phyloP scores from a whole-genome alignment of 1,140 invertebrate species.

The Armadillidium nasatum region DNA sequence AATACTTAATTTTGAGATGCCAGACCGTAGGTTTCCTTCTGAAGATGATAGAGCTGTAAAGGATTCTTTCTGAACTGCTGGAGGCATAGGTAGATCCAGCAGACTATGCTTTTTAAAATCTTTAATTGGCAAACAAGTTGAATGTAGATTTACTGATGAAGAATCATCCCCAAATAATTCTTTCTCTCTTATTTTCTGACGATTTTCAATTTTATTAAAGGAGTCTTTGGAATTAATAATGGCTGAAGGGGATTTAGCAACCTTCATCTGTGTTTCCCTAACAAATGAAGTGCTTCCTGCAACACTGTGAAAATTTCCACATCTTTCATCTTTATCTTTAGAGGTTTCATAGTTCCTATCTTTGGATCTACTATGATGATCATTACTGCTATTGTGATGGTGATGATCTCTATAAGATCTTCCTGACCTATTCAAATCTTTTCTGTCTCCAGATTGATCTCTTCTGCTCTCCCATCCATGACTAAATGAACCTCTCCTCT shows the following conservation, averaged over 20 bases:
- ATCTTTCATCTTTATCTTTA: background rate
- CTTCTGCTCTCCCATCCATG: background rate
- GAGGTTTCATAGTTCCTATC: background rate
- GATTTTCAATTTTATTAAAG: background rate
- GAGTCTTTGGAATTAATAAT: background rate
- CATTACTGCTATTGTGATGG: background rate
- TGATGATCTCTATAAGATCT: constrained; percentile 1
- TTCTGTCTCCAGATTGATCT: background rate
- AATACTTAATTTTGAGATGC: background rate
- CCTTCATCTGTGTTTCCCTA: background rate
- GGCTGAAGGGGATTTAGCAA: background rate
- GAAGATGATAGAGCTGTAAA: background rate
- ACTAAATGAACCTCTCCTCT: background rate
- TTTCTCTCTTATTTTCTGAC: background rate
- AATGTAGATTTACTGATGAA: background rate
- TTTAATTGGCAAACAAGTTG: background rate
- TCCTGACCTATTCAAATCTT: background rate
- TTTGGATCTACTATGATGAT: background rate
- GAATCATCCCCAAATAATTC: background rate
- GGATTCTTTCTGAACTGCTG: background rate
- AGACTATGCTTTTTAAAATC: background rate
- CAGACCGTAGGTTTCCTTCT: background rate
- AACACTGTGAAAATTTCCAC: background rate
- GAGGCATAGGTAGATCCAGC: background rate
- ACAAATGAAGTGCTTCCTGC: background rate